Evolutionary conservation across 2,888 invertebrate species (phyloP).

Genomic region (Epicampocera succincta): DNA sequence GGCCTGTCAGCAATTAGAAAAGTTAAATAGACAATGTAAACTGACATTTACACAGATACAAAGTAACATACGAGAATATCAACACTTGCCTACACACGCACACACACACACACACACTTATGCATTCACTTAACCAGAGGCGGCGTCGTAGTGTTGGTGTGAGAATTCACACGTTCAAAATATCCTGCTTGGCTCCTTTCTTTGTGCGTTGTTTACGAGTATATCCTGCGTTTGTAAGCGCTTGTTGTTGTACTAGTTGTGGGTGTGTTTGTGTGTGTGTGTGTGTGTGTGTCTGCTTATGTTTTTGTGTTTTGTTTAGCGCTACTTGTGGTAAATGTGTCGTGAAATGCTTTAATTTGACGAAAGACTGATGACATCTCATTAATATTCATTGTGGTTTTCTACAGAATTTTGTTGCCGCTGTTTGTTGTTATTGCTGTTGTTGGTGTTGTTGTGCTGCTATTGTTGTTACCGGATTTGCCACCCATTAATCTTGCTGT

Average conservation of each 20-base stretch:
- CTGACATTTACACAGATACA: conserved; percentile 55
- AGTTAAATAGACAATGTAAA: conserved; percentile 73
- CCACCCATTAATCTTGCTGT: conserved; percentile 68
- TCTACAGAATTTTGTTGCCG: conserved; percentile 56
- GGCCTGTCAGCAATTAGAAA: conserved; percentile 80
- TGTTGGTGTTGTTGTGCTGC: conserved; percentile 24
- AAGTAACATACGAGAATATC: conserved; percentile 32
- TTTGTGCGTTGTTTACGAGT: conserved; percentile 27
- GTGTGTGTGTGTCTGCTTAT: conserved; percentile 30
- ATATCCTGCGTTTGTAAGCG: not conserved
- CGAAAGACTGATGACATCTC: conserved; percentile 81
- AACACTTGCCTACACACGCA: conserved; percentile 5
- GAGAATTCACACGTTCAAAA: conserved; percentile 64
- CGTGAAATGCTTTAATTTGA: conserved; percentile 78
- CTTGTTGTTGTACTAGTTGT: no score
- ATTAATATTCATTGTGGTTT: conserved; percentile 82
- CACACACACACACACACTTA: conserved; percentile 2
- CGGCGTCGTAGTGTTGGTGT: conserved; percentile 18
- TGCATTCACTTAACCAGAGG: not conserved
- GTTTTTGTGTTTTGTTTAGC: conserved; percentile 31
- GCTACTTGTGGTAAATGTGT: conserved; percentile 68
- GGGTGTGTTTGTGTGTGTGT: no score
- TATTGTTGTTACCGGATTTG: conserved; percentile 64
- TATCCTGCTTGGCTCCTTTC: conserved; percentile 57
- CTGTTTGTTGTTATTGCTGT: conserved; percentile 42